phyloP scores from a whole-genome alignment of 2,888 invertebrate species.

The Dasypogon diadema region DNA sequence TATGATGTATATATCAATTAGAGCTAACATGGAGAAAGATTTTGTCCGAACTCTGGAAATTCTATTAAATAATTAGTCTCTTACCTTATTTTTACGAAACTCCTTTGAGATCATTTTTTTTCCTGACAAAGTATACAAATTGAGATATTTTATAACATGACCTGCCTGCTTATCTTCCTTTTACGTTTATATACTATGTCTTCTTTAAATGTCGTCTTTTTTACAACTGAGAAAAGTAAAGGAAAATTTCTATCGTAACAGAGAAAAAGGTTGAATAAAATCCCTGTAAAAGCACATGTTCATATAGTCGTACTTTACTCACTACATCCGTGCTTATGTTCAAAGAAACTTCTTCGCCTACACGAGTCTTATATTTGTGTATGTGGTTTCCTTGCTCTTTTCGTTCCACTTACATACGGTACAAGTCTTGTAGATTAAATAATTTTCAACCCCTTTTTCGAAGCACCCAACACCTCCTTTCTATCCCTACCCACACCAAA shows the following conservation, averaged over 20 bases:
- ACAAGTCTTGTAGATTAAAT: conserved; percentile 17
- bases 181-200: not conserved
- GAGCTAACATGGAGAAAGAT: too few species aligned
- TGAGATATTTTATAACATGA: not conserved
- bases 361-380: conserved; percentile 16
- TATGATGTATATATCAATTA: too few species aligned
- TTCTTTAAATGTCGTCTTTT: not conserved
- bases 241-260: not conserved
- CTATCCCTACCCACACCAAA: not conserved
- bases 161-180: not conserved
- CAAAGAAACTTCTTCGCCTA: conserved; percentile 22
- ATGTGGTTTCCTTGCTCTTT: not conserved
- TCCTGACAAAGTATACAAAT: not conserved
- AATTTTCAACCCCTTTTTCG: not conserved
- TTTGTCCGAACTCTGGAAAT: not conserved
- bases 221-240: not conserved
- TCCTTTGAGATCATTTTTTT: not conserved
- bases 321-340: not conserved
- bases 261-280: not conserved
- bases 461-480: not conserved
- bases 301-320: conserved; percentile 1
- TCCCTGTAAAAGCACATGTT: not conserved
- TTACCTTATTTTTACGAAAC: not conserved
- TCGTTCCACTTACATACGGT: not conserved
- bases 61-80: not conserved